Evolutionary conservation across 2,113 vertebrate genomes (phyloP).

Genomic region (Notarius quadriscutis): DNA sequence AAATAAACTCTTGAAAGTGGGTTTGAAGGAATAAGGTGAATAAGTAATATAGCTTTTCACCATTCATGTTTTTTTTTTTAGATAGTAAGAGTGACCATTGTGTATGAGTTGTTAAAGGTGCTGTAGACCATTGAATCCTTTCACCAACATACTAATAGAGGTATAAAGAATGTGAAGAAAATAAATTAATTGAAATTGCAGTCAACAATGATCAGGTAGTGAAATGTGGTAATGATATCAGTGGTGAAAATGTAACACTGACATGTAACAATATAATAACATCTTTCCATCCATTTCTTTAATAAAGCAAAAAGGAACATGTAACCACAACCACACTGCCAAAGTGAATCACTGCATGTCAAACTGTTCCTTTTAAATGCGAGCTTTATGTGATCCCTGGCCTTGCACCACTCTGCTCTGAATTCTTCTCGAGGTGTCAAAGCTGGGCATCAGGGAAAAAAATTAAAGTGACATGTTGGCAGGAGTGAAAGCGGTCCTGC

Average conservation of each 20-base stretch:
- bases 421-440: constrained; percentile 78
- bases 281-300: constrained; percentile 57
- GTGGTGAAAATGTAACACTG: constrained; percentile 47
- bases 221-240: constrained; percentile 58
- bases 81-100: neutral
- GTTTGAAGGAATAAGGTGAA: too few relatives aligned
- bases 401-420: constrained; percentile 63
- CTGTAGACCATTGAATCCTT: neutral
- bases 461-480: constrained; percentile 90
- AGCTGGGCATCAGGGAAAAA: constrained; percentile 73
- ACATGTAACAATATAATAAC: constrained; percentile 62
- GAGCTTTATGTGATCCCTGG: constrained; percentile 73
- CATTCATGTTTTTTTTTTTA: too few relatives aligned
- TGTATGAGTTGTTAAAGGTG: neutral
- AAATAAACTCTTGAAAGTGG: too few relatives aligned
- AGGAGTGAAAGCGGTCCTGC: constrained; percentile 80
- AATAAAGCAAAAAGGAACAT: constrained; percentile 54
- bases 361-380: constrained; percentile 77
- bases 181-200: neutral
- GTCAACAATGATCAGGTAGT: constrained; percentile 60
- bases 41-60: too few relatives aligned
- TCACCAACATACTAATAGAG: neutral
- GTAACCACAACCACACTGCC: constrained; percentile 43
- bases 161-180: neutral
- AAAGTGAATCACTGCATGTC: constrained; percentile 78